Base-by-base conservation (phyloP, 2,888 invertebrate genomes). In the Augiades crinisus region DNA sequence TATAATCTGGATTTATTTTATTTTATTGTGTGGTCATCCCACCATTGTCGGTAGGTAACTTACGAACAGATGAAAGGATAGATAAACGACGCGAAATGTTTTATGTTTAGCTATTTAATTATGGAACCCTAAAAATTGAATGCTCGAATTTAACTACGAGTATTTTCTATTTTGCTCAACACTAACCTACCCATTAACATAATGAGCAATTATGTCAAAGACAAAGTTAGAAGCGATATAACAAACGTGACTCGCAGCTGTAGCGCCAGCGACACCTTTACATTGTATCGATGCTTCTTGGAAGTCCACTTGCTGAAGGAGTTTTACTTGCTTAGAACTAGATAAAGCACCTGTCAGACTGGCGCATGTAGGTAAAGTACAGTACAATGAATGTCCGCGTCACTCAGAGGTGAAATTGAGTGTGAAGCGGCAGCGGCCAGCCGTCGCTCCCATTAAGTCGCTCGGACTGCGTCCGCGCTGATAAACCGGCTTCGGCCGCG, bases 331-430 rank as follows among this genome's bases (percentile, higher is more conserved):
- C 51, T 37, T 51, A 45, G 51, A 44, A 51, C 43, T 44, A 51
- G 58, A 60, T 67, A 68, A 71, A 69, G 73, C 81, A 86, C 84
- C 81, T 84, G 86, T 72, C 68, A 62, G 56, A 53, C 64, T 59
- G 62, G 56, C 59, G 60, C 63, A 64, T 50, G 50, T 51, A 51
- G 70, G 72, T 72, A 66, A 81, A 83, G 83, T 83, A 80, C 50
- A 76, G 78, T 70, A 73, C 78, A 81, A 88, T 88, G 74, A 84
- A 84, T 87, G 89, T 87, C 82, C 79, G 85, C 80, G 88, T 88
- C 89, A 84, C 78, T 89, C 89, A 88, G 78, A 87, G 85, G 85
- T 87, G 89, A 89, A 89, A 89, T 89, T 88, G 87, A 85, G 84
- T 89, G 89, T 87, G 87, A 88, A 86, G 86, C 84, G 78, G 86